These are phyloP conservation scores for Centroberyx gerrardi DNA, from an alignment of 2,797 vertebrate species.

Conservation along the genomic window DNA sequence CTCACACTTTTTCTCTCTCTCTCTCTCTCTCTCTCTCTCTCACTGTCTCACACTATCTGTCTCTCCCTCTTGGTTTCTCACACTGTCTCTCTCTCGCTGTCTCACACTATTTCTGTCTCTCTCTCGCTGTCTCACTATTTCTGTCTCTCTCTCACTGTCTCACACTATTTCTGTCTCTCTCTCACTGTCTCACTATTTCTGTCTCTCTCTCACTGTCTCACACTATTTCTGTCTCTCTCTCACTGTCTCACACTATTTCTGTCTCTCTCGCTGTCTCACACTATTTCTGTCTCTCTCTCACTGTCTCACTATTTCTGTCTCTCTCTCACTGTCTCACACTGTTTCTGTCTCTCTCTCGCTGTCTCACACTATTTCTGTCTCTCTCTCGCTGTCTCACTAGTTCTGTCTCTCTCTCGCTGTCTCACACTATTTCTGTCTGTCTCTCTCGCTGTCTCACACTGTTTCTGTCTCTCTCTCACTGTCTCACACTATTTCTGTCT, in stretches of 20 bases:
- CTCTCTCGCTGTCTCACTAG: too few species aligned
- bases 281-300: constrained; percentile 12
- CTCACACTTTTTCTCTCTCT: background rate
- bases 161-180: background rate
- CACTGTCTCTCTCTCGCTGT: background rate
- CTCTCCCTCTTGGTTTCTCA: constrained; percentile 10
- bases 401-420: background rate
- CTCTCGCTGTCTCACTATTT: too few species aligned
- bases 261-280: background rate
- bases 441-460: too few species aligned
- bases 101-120: too few species aligned
- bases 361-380: background rate
- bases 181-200: constrained; percentile 3
- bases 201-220: background rate
- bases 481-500: background rate
- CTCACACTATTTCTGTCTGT: too few species aligned
- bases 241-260: background rate
- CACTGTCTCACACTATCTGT: background rate
- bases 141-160: background rate
- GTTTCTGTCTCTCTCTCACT: too few species aligned
- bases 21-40: background rate
- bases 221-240: background rate
- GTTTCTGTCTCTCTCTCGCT: background rate
- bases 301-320: background rate
- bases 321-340: background rate